A percentile compares a stretch with the other conserved stretches of the same genome.
phyloP scores from a whole-genome alignment of 2,888 invertebrate genomes.

The Cataglyphis livida region DNA sequence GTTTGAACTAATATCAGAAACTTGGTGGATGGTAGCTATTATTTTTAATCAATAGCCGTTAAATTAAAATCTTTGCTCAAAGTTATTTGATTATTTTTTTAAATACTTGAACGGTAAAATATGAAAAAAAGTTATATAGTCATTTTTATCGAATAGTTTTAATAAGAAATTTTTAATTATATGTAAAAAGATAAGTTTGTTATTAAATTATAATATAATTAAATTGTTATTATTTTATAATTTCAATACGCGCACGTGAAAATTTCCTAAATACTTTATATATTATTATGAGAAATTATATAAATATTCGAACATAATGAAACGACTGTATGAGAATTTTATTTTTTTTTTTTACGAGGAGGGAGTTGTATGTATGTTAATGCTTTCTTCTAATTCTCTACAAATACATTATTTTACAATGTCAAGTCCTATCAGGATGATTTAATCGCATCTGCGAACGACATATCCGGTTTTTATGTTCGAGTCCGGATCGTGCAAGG shows the following conservation, averaged over 20 bases:
- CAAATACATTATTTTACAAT: constrained; percentile 23
- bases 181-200: not conserved
- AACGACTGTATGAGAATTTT: not conserved
- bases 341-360: not conserved
- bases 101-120: not conserved
- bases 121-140: not conserved
- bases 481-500: constrained; percentile 12
- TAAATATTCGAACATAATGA: not conserved
- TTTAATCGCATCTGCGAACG: constrained; percentile 35
- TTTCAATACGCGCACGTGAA: not conserved
- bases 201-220: not conserved
- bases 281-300: not conserved
- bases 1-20: not conserved
- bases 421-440: constrained; percentile 25
- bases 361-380: not conserved
- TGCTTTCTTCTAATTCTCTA: not conserved
- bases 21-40: not conserved
- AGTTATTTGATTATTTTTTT: not conserved
- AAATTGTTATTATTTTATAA: not conserved
- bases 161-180: not conserved
- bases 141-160: not conserved
- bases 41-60: not conserved
- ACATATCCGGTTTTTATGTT: constrained; percentile 28
- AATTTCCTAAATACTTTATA: not conserved
- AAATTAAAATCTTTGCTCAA: not conserved